A percentile compares a stretch with the other conserved stretches of the same genome.
Conservation (phyloP, 1,140 invertebrate species). For the Pachypeltis micranthus region DNA sequence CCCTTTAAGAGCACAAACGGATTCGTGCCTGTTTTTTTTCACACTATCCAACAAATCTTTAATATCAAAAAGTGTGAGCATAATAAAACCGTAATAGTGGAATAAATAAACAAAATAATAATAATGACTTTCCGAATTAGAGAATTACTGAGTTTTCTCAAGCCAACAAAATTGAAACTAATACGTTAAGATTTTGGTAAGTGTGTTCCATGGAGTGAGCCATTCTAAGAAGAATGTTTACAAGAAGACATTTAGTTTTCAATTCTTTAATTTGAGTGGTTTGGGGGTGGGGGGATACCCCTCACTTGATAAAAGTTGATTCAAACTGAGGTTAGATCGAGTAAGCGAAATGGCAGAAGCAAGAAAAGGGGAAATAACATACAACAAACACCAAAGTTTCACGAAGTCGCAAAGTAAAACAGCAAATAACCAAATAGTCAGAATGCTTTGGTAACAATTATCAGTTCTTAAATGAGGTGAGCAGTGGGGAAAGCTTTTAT, state of each 20-base stretch:
- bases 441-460: not conserved
- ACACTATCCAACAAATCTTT: no score
- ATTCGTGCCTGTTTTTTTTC: not conserved
- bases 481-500: not conserved
- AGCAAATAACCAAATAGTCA: slow-evolving; percentile 13
- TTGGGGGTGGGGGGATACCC: no score
- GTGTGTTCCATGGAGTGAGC: not conserved
- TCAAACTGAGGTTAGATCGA: no score
- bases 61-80: not conserved
- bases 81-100: not conserved
- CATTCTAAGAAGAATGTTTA: not conserved
- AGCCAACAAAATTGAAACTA: not conserved
- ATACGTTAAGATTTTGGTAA: not conserved
- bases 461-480: not conserved
- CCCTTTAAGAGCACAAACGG: not conserved
- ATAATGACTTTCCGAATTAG: not conserved
- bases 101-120: not conserved
- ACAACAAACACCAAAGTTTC: not conserved
- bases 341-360: not conserved
- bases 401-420: slow-evolving; percentile 5
- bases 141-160: not conserved
- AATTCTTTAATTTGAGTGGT: no score
- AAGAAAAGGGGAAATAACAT: not conserved
- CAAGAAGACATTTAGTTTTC: no score
- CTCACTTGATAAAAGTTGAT: no score